Conservation (phyloP, 2,888 invertebrate genomes). For the Cremastobaeus sp. region DNA sequence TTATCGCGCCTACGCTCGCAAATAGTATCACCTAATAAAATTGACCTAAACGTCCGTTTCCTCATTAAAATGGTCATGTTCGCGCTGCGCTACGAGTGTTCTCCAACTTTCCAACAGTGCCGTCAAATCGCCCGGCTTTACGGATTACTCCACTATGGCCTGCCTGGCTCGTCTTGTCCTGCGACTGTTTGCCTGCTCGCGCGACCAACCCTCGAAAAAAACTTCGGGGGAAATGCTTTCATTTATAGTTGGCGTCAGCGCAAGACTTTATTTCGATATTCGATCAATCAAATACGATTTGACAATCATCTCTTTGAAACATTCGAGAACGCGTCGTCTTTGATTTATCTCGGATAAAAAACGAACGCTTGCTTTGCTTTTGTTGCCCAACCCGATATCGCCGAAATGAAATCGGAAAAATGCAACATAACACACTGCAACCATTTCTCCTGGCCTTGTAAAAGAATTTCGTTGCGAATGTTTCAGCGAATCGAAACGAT, state of each 20-base stretch:
- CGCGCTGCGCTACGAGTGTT: slow-evolving; percentile 66
- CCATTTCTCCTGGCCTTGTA: no score
- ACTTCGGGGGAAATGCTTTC: slow-evolving; percentile 22
- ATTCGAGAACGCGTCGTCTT: slow-evolving; percentile 17
- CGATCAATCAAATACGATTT: slow-evolving; percentile 57
- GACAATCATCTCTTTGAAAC: slow-evolving; percentile 43
- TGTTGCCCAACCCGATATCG: slow-evolving; percentile 24
- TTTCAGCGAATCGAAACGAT: no score
- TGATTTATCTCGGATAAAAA: slow-evolving; percentile 42
- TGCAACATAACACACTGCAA: no score
- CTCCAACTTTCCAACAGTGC: slow-evolving; percentile 72
- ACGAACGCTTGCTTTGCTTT: slow-evolving; percentile 24
- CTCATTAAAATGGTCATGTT: slow-evolving; percentile 76
- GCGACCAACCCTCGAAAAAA: no score
- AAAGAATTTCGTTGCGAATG: no score
- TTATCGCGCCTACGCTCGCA: slow-evolving; percentile 53
- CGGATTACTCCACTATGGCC: slow-evolving; percentile 9
- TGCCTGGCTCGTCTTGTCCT: no score
- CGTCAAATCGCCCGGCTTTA: slow-evolving; percentile 43
- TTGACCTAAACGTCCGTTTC: slow-evolving; percentile 74
- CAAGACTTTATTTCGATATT: slow-evolving; percentile 41
- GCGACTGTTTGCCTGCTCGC: slow-evolving; percentile 29
- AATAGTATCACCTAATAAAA: slow-evolving; percentile 57
- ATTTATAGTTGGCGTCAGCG: slow-evolving; percentile 31
- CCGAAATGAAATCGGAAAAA: neutral